Evolutionary conservation across 2,113 vertebrate genomes (phyloP).

Genomic region (Poeciliopsis occidentalis): DNA sequence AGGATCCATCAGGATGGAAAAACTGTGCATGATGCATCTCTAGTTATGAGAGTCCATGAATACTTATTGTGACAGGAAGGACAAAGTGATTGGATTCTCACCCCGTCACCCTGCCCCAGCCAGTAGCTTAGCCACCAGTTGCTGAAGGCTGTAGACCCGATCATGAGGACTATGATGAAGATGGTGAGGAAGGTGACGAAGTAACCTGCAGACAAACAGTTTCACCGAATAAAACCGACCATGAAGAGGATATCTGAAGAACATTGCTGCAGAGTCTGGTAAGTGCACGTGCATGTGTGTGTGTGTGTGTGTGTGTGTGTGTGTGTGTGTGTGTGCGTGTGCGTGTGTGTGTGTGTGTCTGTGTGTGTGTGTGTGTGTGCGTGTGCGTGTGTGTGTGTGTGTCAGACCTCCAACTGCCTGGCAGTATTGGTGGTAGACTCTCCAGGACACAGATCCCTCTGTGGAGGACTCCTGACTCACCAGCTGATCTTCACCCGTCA

Average conservation of each 20-base stretch:
- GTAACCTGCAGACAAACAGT: constrained; percentile 75
- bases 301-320: not conserved
- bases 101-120: constrained; percentile 80
- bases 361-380: not conserved
- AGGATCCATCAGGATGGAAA: not conserved
- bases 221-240: not conserved
- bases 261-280: not conserved
- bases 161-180: constrained; percentile 74
- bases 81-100: constrained; percentile 51
- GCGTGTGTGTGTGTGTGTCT: not conserved
- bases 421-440: constrained; percentile 81
- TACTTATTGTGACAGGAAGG: not conserved
- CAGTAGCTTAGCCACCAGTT: constrained; percentile 87
- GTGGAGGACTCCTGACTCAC: constrained; percentile 61
- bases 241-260: not conserved
- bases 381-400: not conserved
- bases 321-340: not conserved
- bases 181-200: constrained; percentile 59
- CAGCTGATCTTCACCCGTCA: constrained; percentile 71
- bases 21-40: not conserved
- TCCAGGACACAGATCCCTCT: constrained; percentile 77
- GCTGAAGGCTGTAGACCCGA: constrained; percentile 81
- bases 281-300: not conserved
- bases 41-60: not conserved
- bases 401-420: constrained; percentile 83